These are phyloP conservation scores for Stratiomys singularior DNA, from an alignment of 2,888 invertebrate species.

Conservation along the genomic window DNA sequence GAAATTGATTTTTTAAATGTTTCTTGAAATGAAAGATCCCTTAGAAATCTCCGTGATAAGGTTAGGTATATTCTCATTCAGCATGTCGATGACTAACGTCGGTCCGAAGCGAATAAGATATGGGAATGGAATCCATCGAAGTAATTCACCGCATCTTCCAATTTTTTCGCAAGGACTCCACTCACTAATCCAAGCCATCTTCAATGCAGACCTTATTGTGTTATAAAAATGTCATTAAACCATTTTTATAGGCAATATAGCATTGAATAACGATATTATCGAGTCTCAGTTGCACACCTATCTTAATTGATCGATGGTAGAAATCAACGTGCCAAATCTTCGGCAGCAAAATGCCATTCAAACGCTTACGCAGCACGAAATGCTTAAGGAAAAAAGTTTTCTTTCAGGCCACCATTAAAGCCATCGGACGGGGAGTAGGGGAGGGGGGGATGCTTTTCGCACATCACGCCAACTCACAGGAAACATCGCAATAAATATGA, in stretches of 20 bases:
- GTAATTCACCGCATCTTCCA: too few relatives aligned
- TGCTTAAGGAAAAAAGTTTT: background rate
- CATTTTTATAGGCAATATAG: slow-evolving; percentile 17
- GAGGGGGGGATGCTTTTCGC: background rate
- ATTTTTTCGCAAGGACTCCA: too few relatives aligned
- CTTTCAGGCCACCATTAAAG: too few relatives aligned
- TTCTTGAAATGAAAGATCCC: too few relatives aligned
- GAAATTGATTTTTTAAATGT: too few relatives aligned
- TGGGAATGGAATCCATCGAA: too few relatives aligned
- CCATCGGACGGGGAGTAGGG: too few relatives aligned
- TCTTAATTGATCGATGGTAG: slow-evolving; percentile 27
- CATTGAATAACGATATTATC: slow-evolving; percentile 18
- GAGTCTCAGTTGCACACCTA: slow-evolving; percentile 16
- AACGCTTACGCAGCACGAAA: background rate
- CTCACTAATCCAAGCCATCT: too few relatives aligned
- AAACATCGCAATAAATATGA: slow-evolving; percentile 1
- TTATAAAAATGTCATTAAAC: slow-evolving; percentile 25
- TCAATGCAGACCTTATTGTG: background rate
- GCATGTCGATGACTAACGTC: too few relatives aligned
- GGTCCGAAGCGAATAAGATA: too few relatives aligned
- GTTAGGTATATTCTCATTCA: too few relatives aligned
- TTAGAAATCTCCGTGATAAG: too few relatives aligned
- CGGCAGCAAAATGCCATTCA: background rate
- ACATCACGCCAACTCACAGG: background rate
- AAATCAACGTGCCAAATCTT: background rate